A percentile compares a stretch with the other conserved stretches of the same genome.
These are phyloP conservation scores for Mus spretus DNA, from an alignment of 2,797 vertebrate species.

Conservation along the genomic window DNA sequence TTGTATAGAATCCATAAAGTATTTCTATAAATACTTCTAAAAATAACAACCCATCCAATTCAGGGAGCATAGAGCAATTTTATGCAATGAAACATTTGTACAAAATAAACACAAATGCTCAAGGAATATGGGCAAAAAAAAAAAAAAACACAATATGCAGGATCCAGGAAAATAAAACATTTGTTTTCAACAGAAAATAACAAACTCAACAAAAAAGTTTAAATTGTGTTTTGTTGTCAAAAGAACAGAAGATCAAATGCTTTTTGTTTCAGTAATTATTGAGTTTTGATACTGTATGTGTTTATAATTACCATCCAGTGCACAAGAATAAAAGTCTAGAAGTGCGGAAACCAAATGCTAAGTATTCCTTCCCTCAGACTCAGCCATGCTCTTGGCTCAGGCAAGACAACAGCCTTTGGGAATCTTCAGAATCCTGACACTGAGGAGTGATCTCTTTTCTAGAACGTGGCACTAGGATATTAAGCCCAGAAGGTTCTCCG, in stretches of 20 bases:
- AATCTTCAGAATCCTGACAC: not conserved
- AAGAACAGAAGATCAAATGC: not conserved
- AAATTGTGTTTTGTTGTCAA: not conserved
- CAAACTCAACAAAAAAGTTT: not conserved
- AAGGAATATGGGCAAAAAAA: not conserved
- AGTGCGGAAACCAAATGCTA: not conserved
- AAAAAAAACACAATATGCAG: not conserved
- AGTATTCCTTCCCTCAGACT: not conserved
- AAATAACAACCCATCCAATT: not conserved
- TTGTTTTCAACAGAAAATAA: not conserved
- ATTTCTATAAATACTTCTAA: not conserved
- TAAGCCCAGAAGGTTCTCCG: not conserved
- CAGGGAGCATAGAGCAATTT: not conserved
- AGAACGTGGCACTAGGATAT: not conserved
- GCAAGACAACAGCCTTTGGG: not conserved
- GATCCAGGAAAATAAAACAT: not conserved
- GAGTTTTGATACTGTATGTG: not conserved
- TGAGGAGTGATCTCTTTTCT: not conserved
- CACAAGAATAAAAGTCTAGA: not conserved
- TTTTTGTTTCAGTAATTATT: not conserved
- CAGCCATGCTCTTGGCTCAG: not conserved
- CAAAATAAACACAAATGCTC: not conserved
- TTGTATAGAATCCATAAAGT: not conserved
- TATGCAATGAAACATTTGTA: not conserved
- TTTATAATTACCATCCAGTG: not conserved